These are phyloP conservation scores for Pachypeltis micranthus DNA, from an alignment of 1,140 invertebrate species.

Conservation along the genomic window DNA sequence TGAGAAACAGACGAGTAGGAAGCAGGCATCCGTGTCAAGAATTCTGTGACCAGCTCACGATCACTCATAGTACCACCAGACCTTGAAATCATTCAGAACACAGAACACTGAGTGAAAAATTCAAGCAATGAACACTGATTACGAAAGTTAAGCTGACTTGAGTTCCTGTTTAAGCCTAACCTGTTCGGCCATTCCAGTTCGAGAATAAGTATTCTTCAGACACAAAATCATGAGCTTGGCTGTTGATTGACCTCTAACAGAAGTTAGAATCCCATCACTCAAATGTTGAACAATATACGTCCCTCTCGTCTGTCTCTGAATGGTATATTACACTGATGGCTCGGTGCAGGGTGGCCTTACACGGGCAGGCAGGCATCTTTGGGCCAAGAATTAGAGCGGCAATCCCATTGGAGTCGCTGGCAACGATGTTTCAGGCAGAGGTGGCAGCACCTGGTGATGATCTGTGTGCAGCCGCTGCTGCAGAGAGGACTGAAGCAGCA, in stretches of 20 bases:
- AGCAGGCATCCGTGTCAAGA: background rate
- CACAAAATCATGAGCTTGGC: background rate
- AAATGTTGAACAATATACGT: background rate
- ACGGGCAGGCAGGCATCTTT: too few relatives aligned
- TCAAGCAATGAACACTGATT: background rate
- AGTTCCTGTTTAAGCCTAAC: background rate
- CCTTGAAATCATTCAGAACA: background rate
- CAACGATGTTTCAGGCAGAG: too few relatives aligned
- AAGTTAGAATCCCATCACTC: background rate
- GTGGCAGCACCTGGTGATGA: too few relatives aligned
- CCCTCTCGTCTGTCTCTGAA: background rate
- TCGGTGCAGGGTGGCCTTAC: too few relatives aligned
- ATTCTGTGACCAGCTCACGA: background rate
- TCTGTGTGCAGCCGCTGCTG: too few relatives aligned
- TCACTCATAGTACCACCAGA: too few relatives aligned
- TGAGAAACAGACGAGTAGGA: background rate
- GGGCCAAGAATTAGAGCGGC: too few relatives aligned
- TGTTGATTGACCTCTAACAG: background rate
- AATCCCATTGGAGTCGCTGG: too few relatives aligned
- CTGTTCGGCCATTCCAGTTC: background rate
- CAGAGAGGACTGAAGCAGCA: too few relatives aligned
- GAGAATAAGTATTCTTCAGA: background rate
- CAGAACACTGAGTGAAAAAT: background rate
- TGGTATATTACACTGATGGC: too few relatives aligned
- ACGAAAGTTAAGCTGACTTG: background rate